Percentiles rank a stretch among this genome's conserved stretches.
Conservation (phyloP, 2,797 vertebrate genomes). For the Siniperca undulata region DNA sequence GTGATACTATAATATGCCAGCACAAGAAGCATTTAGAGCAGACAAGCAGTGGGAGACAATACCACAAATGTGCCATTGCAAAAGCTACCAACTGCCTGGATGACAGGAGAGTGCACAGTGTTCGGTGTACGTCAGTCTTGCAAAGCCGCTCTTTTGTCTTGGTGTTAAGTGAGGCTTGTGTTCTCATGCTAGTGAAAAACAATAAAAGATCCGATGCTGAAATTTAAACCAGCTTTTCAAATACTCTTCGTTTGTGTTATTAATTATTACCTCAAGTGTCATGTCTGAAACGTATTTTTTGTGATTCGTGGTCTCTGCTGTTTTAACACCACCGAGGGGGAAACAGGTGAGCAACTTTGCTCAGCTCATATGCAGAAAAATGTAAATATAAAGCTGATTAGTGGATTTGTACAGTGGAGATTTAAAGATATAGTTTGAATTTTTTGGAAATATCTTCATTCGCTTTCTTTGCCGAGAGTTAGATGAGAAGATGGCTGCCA, state of each 20-base stretch:
- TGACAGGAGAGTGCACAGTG: conserved; percentile 8
- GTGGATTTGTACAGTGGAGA: conserved; percentile 26
- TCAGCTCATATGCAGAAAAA: conserved; percentile 26
- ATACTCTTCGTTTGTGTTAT: conserved; percentile 23
- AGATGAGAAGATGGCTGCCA: neutral
- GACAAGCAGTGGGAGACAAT: conserved; percentile 28
- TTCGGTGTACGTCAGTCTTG: neutral
- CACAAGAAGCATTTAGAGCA: conserved; percentile 19
- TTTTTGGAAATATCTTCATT: neutral
- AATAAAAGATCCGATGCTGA: conserved; percentile 30
- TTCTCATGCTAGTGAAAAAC: conserved; percentile 39
- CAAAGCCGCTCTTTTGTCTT: conserved; percentile 15
- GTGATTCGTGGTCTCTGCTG: conserved; percentile 52
- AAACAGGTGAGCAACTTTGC: neutral
- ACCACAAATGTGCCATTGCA: conserved; percentile 54
- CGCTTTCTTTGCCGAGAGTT: neutral
- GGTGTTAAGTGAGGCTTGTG: conserved; percentile 23
- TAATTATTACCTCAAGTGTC: conserved; percentile 69
- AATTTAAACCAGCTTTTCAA: conserved; percentile 49
- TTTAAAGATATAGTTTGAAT: neutral
- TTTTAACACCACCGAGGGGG: conserved; percentile 12
- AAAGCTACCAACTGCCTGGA: conserved; percentile 78
- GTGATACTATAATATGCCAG: conserved; percentile 36
- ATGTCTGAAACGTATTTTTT: conserved; percentile 6
- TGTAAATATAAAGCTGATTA: conserved; percentile 37